Conservation (phyloP, 1,140 invertebrate species). For the Sycophila sp. region DNA sequence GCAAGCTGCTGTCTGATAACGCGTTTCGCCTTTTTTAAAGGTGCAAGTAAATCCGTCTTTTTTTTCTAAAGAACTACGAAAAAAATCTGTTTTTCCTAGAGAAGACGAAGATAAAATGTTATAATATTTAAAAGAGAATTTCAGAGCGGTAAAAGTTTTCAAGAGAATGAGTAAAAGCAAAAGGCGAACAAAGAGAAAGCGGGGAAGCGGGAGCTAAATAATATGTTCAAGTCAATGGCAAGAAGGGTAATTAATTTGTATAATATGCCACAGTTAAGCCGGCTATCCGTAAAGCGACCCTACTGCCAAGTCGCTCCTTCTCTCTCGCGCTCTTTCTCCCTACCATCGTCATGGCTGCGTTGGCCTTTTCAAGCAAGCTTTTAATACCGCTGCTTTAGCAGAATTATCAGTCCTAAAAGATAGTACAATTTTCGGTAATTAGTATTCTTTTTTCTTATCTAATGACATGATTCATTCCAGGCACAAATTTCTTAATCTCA, state of each 20-base stretch:
- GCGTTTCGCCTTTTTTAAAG: too few relatives aligned
- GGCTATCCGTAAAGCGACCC: slow-evolving; percentile 60
- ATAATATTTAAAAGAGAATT: too few relatives aligned
- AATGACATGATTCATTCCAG: too few relatives aligned
- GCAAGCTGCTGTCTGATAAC: too few relatives aligned
- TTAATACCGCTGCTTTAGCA: slow-evolving; percentile 26
- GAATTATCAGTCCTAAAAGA: slow-evolving; percentile 37
- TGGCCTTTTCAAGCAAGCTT: slow-evolving; percentile 34
- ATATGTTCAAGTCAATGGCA: slow-evolving; percentile 60
- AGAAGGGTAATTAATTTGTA: slow-evolving; percentile 65
- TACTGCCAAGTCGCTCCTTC: neutral
- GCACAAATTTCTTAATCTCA: too few relatives aligned
- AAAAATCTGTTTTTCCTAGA: too few relatives aligned
- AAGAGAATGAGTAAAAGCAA: slow-evolving; percentile 6
- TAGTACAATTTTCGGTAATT: slow-evolving; percentile 20
- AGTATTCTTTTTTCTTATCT: too few relatives aligned
- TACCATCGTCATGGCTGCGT: neutral
- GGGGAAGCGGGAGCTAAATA: slow-evolving; percentile 54
- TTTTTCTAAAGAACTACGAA: too few relatives aligned
- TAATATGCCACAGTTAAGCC: slow-evolving; percentile 66
- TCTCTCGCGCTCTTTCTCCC: neutral
- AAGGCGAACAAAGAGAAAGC: slow-evolving; percentile 20
- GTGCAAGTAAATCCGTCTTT: too few relatives aligned
- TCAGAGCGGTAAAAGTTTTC: too few relatives aligned
- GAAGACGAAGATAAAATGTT: too few relatives aligned